phyloP scores from a whole-genome alignment of 2,797 vertebrate genomes.

The Sitta carolinensis region DNA sequence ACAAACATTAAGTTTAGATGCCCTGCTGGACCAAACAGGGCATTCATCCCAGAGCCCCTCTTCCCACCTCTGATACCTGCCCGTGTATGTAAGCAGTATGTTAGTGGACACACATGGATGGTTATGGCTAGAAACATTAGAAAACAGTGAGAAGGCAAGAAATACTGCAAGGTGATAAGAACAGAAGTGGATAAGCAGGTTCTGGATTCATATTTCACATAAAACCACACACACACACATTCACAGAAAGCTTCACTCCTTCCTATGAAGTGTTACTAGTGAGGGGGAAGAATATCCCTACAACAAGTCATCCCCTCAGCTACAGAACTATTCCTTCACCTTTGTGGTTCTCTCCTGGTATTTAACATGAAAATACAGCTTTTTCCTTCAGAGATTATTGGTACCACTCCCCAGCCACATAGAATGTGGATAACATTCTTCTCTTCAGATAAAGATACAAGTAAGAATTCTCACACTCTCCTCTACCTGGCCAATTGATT shows the following conservation, averaged over 20 bases:
- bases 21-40: background rate
- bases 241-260: background rate
- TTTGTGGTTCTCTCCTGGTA: background rate
- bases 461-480: background rate
- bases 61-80: background rate
- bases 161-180: background rate
- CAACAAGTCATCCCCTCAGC: background rate
- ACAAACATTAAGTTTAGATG: background rate
- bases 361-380: background rate
- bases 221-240: background rate
- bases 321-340: background rate
- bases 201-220: background rate
- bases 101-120: background rate
- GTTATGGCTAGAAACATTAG: background rate
- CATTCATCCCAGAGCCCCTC: background rate
- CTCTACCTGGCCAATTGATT: background rate
- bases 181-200: background rate
- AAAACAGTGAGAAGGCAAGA: background rate
- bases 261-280: background rate
- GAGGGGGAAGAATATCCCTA: background rate
- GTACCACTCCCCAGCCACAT: rapidly evolving
- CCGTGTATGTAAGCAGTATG: background rate
- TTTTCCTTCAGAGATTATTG: background rate
- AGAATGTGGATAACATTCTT: background rate
- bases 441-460: background rate